These are phyloP conservation scores for Spodoptera frugiperda DNA, from an alignment of 1,140 invertebrate genomes.

Conservation along the genomic window DNA sequence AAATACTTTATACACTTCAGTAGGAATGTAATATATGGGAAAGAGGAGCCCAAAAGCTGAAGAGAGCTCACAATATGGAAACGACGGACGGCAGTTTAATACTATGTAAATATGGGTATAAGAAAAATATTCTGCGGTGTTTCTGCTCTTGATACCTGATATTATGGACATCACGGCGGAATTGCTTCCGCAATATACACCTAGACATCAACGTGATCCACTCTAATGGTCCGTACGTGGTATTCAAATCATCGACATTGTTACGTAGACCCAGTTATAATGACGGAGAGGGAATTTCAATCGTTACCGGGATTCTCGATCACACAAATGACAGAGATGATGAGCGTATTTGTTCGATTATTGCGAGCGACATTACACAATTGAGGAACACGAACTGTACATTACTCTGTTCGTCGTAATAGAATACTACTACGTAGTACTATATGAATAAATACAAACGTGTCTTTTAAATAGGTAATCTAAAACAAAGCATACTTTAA, in stretches of 20 bases:
- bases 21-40: slow-evolving; percentile 5
- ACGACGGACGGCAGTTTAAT: slow-evolving; percentile 20
- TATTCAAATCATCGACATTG: slow-evolving; percentile 40
- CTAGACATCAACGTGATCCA: slow-evolving; percentile 13
- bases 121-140: slow-evolving; percentile 16
- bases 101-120: slow-evolving; percentile 38
- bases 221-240: slow-evolving; percentile 12
- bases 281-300: not conserved
- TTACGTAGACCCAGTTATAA: slow-evolving; percentile 15
- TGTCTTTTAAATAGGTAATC: too few relatives aligned
- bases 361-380: not conserved
- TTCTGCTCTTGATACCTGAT: slow-evolving; percentile 13
- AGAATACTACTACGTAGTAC: too few relatives aligned
- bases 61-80: slow-evolving; percentile 7
- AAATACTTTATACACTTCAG: slow-evolving; percentile 20
- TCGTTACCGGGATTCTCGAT: slow-evolving; percentile 13
- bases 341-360: not conserved
- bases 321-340: slow-evolving; percentile 10
- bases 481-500: too few relatives aligned
- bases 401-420: not conserved
- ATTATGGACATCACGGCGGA: slow-evolving; percentile 35
- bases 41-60: not conserved
- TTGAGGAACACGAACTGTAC: not conserved
- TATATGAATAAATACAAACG: too few relatives aligned
- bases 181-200: slow-evolving; percentile 38